Evolutionary conservation across 2,113 vertebrate species (phyloP).

Genomic region (Leptosomus discolor): DNA sequence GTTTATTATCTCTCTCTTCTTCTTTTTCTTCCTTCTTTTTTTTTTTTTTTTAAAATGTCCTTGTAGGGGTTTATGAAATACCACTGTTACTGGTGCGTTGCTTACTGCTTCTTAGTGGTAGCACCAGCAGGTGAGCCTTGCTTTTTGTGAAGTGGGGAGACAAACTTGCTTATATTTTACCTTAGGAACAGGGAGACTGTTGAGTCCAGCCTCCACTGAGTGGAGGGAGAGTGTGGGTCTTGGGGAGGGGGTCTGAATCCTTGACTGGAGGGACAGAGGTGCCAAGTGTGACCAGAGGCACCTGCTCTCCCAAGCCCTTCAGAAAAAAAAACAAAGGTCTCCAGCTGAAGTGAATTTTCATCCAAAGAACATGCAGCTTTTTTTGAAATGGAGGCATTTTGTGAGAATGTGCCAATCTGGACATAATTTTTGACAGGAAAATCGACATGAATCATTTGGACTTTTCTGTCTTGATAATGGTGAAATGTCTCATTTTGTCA

Average conservation of each 20-base stretch:
- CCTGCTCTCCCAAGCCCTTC: background rate
- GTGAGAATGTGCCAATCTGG: background rate
- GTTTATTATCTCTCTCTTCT: background rate
- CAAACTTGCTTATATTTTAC: background rate
- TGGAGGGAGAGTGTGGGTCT: background rate
- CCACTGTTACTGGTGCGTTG: background rate
- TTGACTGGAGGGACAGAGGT: background rate
- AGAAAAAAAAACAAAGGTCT: background rate
- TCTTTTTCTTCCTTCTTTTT: background rate
- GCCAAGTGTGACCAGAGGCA: background rate
- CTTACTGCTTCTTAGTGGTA: background rate
- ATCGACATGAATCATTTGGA: background rate
- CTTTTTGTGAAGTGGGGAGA: background rate
- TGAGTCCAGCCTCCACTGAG: background rate
- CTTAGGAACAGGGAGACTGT: background rate
- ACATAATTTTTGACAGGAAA: background rate
- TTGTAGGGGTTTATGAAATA: background rate
- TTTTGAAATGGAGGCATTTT: background rate
- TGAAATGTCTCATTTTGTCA: constrained; percentile 16
- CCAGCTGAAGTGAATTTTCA: background rate
- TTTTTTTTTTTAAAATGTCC: background rate
- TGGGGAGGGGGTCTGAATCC: background rate
- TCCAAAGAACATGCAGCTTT: background rate
- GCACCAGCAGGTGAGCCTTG: background rate
- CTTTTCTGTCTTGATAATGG: constrained; percentile 7